Conservation (phyloP, 2,888 invertebrate species). For the Eumerus sabulonum region DNA sequence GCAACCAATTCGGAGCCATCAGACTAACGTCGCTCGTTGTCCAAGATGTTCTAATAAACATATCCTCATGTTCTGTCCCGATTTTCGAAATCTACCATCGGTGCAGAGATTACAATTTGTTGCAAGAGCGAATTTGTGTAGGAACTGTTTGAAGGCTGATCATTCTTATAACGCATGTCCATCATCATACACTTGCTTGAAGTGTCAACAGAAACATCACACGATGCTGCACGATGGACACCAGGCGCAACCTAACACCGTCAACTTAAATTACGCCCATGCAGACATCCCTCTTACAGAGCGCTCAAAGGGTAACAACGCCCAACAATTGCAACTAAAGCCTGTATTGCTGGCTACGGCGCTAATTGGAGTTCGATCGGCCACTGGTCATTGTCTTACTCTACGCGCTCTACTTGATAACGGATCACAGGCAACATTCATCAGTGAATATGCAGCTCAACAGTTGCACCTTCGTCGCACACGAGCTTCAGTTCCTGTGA, state of each 20-base stretch:
- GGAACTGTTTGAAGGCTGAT: conserved; percentile 49
- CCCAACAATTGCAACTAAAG: conserved; percentile 2
- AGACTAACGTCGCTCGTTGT: conserved; percentile 34
- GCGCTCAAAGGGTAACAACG: neutral
- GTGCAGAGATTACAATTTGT: conserved; percentile 23
- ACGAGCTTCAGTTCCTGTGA: conserved; percentile 19
- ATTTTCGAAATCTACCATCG: conserved; percentile 28
- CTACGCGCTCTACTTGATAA: conserved; percentile 43
- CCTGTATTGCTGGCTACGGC: conserved; percentile 44
- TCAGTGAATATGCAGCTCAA: conserved; percentile 58
- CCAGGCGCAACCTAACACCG: neutral
- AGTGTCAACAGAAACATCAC: conserved; percentile 37
- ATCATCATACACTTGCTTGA: too few relatives aligned
- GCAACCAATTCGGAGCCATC: too few relatives aligned
- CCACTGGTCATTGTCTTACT: conserved; percentile 23
- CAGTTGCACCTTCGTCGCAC: conserved; percentile 41
- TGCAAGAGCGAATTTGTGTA: conserved; percentile 31
- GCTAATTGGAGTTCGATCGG: conserved; percentile 24
- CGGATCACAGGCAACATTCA: too few relatives aligned
- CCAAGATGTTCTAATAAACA: conserved; percentile 42
- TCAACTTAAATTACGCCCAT: too few relatives aligned
- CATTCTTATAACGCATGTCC: conserved; percentile 14
- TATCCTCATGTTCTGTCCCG: conserved; percentile 34
- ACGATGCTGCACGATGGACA: conserved; percentile 26
- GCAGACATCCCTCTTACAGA: conserved; percentile 1